A percentile compares a stretch with the other conserved stretches of the same genome.
phyloP scores from a whole-genome alignment of 2,888 invertebrate genomes.

The Lasioglossum figueresi region DNA sequence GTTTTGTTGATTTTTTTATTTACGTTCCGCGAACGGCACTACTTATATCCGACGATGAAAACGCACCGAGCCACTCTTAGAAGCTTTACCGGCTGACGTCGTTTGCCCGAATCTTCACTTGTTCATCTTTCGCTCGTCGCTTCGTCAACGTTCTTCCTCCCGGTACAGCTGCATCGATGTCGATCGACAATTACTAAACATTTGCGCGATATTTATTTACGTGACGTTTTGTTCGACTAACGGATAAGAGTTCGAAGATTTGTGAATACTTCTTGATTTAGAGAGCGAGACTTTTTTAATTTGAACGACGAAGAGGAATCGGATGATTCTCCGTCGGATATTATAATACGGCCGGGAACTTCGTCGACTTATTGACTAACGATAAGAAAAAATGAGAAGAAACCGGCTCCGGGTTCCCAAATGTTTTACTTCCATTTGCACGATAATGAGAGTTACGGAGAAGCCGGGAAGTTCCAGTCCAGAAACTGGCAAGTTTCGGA shows the following conservation, averaged over 20 bases:
- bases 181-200: too few relatives aligned
- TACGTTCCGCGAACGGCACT: not conserved
- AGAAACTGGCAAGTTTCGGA: constrained; percentile 70
- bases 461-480: constrained; percentile 63
- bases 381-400: constrained; percentile 7
- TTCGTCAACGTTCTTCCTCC: not conserved
- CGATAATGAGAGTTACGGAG: constrained; percentile 67
- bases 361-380: constrained; percentile 41
- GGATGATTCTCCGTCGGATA: not conserved
- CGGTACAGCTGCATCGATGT: not conserved
- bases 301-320: not conserved
- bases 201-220: too few relatives aligned
- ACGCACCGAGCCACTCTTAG: not conserved
- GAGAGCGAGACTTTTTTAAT: not conserved
- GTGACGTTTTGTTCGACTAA: too few relatives aligned
- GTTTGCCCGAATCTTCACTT: not conserved
- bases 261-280: not conserved
- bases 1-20: constrained; percentile 25
- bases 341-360: constrained; percentile 5
- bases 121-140: not conserved
- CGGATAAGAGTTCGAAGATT: too few relatives aligned
- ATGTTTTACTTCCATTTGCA: constrained; percentile 67
- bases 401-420: constrained; percentile 28
- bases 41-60: not conserved
- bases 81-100: not conserved